These are phyloP conservation scores for Morone saxatilis DNA, from an alignment of 2,113 vertebrate species.

Conservation along the genomic window DNA sequence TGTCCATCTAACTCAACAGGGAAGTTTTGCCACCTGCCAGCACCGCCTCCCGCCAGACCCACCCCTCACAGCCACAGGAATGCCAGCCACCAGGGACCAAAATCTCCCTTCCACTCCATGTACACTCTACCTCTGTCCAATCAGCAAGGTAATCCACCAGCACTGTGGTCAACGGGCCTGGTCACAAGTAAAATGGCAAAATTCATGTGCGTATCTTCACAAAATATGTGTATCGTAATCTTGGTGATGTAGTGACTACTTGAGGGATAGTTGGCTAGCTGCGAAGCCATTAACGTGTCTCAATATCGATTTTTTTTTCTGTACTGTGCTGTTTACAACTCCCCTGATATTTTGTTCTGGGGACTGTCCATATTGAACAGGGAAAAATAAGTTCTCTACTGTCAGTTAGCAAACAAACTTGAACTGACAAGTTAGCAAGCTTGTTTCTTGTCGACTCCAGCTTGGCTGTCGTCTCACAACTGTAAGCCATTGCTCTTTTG, in stretches of 20 bases:
- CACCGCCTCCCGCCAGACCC: constrained; percentile 67
- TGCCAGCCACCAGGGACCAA: constrained; percentile 41
- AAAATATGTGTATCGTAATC: not conserved
- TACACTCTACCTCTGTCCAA: constrained; percentile 87
- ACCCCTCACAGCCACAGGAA: constrained; percentile 55
- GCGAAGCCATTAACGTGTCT: not conserved
- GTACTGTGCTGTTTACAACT: not conserved
- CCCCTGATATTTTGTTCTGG: not conserved
- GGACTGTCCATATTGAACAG: not conserved
- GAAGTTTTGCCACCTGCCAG: constrained; percentile 87
- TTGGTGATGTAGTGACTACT: not conserved
- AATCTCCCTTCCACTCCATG: constrained; percentile 79
- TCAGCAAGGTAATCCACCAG: constrained; percentile 78
- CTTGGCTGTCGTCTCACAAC: not conserved
- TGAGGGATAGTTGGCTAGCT: not conserved
- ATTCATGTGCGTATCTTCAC: not conserved
- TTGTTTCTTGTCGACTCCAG: not conserved
- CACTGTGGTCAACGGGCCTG: not conserved
- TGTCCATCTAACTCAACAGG: constrained; percentile 88
- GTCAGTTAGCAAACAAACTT: not conserved
- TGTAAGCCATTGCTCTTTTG: not conserved
- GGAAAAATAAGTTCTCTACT: not conserved
- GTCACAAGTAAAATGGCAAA: no score
- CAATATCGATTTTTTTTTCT: not conserved
- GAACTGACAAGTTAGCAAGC: no score